Percentiles rank a stretch among this genome's conserved stretches.
These are phyloP conservation scores for Plebejus anna DNA, from an alignment of 2,888 invertebrate species.

Conservation along the genomic window DNA sequence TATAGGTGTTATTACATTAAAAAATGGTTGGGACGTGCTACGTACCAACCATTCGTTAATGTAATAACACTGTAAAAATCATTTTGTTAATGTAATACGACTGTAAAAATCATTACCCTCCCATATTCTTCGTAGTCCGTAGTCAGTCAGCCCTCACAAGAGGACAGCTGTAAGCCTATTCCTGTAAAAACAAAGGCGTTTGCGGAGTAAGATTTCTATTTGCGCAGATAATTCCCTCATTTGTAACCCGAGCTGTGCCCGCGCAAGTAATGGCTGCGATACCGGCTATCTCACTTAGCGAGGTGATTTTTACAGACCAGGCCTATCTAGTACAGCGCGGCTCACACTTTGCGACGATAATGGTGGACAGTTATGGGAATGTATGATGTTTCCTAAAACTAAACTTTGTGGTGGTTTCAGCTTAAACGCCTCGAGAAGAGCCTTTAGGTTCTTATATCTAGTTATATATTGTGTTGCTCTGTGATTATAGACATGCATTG, in stretches of 20 bases:
- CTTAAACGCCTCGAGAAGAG: too few relatives aligned
- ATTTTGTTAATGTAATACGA: too few relatives aligned
- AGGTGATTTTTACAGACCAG: conserved; percentile 55
- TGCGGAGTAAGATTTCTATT: conserved; percentile 26
- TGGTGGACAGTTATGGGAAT: background rate
- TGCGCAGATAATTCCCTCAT: conserved; percentile 32
- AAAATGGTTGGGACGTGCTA: too few relatives aligned
- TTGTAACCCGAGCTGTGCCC: conserved; percentile 49
- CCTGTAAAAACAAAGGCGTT: conserved; percentile 13
- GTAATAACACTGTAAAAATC: too few relatives aligned
- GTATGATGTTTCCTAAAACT: conserved; percentile 25
- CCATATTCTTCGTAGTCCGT: background rate
- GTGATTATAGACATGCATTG: too few relatives aligned
- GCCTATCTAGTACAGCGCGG: background rate
- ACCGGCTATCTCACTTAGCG: conserved; percentile 55
- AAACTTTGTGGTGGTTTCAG: conserved; percentile 27
- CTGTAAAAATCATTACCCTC: background rate
- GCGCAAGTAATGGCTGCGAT: conserved; percentile 64
- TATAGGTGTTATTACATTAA: too few relatives aligned
- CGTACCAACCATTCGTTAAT: too few relatives aligned
- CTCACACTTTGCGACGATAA: conserved; percentile 2
- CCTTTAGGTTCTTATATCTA: too few relatives aligned
- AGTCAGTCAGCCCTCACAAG: background rate
- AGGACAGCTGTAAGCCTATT: background rate
- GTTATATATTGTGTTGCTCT: too few relatives aligned